phyloP scores from a whole-genome alignment of 2,113 vertebrate species.

The Petrocephalus microphthalmus region DNA sequence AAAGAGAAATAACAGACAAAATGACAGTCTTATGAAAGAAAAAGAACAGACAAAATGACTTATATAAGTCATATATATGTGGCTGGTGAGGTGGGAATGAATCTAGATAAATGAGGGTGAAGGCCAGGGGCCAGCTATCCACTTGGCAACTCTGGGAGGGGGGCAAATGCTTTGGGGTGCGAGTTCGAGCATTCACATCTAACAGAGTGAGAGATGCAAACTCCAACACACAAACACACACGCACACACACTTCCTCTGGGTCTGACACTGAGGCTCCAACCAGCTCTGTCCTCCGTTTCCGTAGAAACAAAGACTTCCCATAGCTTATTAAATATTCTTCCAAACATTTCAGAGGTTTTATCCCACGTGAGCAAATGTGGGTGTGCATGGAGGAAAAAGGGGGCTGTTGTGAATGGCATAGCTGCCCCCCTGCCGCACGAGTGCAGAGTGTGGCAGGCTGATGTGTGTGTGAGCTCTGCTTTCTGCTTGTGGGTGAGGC shows the following conservation, averaged over 20 bases:
- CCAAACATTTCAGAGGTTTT: slow-evolving; percentile 17
- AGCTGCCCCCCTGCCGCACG: background rate
- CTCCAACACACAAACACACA: background rate
- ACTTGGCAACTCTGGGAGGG: no score
- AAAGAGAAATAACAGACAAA: no score
- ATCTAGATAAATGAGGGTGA: background rate
- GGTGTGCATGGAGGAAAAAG: background rate
- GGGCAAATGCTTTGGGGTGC: background rate
- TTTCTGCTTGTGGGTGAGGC: background rate
- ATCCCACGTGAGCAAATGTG: background rate
- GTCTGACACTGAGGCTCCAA: slow-evolving; percentile 25
- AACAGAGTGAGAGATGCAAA: background rate
- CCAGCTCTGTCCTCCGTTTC: slow-evolving; percentile 30
- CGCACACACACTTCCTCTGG: slow-evolving; percentile 9
- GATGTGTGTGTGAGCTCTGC: background rate
- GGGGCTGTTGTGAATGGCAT: background rate
- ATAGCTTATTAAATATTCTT: slow-evolving; percentile 42
- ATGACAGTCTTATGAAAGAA: no score
- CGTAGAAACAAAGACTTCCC: slow-evolving; percentile 29
- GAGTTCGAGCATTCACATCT: background rate
- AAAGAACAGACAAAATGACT: no score
- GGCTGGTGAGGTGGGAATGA: background rate
- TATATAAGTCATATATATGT: no score
- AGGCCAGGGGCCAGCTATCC: background rate
- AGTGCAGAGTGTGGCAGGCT: background rate